Evolutionary conservation across 2,888 invertebrate species (phyloP).

Genomic region (Temnothorax unifasciatus): DNA sequence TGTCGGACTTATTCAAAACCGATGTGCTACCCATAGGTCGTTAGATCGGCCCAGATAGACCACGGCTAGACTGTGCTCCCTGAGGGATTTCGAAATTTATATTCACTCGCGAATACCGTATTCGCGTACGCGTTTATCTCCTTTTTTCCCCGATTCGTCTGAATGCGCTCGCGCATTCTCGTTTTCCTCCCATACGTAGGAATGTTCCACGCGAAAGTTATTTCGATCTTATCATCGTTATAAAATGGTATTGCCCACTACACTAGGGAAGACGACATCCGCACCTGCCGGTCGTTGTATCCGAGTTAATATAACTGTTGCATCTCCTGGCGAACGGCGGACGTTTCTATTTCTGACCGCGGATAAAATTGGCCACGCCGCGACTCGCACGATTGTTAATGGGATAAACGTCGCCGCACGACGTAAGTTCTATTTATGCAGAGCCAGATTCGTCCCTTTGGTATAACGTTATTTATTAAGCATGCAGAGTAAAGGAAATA

Average conservation of each 20-base stretch:
- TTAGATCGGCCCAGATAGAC: conserved; percentile 63
- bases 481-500: neutral
- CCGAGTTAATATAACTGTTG: conserved; percentile 63
- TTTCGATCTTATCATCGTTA: conserved; percentile 65
- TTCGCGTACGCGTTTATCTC: neutral
- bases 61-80: conserved; percentile 15
- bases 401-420: conserved; percentile 34
- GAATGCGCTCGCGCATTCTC: neutral
- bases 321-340: neutral
- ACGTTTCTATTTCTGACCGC: conserved; percentile 61
- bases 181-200: neutral
- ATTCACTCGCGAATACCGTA: conserved; percentile 58
- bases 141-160: conserved; percentile 48
- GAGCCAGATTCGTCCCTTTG: neutral
- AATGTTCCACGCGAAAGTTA: conserved; percentile 56
- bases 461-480: conserved; percentile 36
- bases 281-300: conserved; percentile 64
- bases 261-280: conserved; percentile 61
- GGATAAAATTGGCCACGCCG: conserved; percentile 51
- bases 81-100: conserved; percentile 63
- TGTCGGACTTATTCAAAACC: conserved; percentile 66
- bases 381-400: conserved; percentile 51
- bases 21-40: conserved; percentile 53
- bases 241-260: conserved; percentile 60
- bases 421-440: conserved; percentile 31